Evolutionary conservation across 2,797 vertebrate species (phyloP).

Genomic region (Cryptoprocta ferox): DNA sequence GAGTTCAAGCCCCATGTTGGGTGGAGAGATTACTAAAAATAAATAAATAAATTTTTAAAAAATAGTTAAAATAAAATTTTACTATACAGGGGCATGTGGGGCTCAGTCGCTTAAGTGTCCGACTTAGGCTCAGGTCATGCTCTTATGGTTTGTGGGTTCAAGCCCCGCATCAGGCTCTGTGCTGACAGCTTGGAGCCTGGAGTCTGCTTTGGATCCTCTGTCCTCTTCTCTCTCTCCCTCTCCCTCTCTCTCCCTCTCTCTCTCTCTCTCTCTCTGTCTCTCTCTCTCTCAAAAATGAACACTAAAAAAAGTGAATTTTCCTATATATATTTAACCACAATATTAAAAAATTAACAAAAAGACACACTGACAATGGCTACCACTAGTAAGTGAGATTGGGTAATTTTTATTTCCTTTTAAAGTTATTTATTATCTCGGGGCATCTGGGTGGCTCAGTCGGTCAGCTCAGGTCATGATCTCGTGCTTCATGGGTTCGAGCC

Average conservation of each 20-base stretch:
- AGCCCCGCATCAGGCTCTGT: too few species aligned
- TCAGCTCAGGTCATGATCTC: too few species aligned
- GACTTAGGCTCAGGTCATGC: too few species aligned
- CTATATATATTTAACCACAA: neutral
- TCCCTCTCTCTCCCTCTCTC: neutral
- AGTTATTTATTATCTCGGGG: neutral
- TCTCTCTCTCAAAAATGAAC: too few species aligned
- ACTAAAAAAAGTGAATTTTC: neutral
- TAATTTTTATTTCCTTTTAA: slow-evolving; percentile 13
- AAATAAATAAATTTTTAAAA: neutral
- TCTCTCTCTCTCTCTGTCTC: neutral
- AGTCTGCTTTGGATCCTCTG: too few species aligned
- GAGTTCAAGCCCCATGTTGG: neutral
- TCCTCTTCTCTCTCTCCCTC: neutral
- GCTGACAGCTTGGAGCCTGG: too few species aligned
- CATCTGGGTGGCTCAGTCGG: too few species aligned
- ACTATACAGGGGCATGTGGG: neutral
- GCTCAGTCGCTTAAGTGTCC: neutral
- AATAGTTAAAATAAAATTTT: neutral
- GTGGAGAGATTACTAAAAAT: neutral
- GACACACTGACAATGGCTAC: neutral
- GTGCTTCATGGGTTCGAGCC: too few species aligned
- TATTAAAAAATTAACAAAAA: neutral
- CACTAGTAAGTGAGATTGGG: neutral
- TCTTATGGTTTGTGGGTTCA: too few species aligned